Base-by-base conservation (phyloP, 2,888 invertebrate genomes). In the Pheosia gnoma region DNA sequence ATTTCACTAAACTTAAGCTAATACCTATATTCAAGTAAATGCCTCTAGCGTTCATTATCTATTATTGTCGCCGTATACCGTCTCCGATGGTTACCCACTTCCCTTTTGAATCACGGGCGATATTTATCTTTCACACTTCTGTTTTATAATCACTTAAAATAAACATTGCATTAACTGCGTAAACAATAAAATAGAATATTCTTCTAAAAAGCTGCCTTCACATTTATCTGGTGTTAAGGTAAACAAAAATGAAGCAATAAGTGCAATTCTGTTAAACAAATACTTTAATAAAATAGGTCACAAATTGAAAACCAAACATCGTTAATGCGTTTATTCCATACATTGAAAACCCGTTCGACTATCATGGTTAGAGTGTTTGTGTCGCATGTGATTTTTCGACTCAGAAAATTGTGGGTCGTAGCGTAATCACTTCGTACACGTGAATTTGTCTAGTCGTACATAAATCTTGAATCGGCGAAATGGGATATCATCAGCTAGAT, bases 71-170 rank as follows among this genome's bases (percentile, higher is more conserved):
- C 59, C 66, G 59, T 56, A 25, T 25, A 68, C 65, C 65, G 60
- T 68, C 65, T 68, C 74, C 38, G 39, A 45, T 39, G 11, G 36
- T 68, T 69, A 65, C 65, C 75, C 67, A 67, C 73, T 75, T 78
- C 71, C 77, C 77, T 77, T 76, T 78, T 68, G 60, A 61, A 66
- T 52, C 41, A 45, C 60, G 59, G 58, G 68, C 68, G 59, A 57
- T 66, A 62, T 74, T 70, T 69, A 67, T 75, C 62, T 73, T 68
- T 70, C 70, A 66, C 66, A 65, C 65, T 70, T 61, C 57, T 70
- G 56, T 70, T 75, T 68, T 63, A 67, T 63, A 63, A 45, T 45
- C 52, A 57, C 58, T 65, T 11, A 60, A 39, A 55, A 55, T 13
- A 55, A 39, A 55, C 13, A 55, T 6, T 39, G 55, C 7, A 39